Conservation (phyloP, 2,113 vertebrate species). For the Heterotis niloticus region DNA sequence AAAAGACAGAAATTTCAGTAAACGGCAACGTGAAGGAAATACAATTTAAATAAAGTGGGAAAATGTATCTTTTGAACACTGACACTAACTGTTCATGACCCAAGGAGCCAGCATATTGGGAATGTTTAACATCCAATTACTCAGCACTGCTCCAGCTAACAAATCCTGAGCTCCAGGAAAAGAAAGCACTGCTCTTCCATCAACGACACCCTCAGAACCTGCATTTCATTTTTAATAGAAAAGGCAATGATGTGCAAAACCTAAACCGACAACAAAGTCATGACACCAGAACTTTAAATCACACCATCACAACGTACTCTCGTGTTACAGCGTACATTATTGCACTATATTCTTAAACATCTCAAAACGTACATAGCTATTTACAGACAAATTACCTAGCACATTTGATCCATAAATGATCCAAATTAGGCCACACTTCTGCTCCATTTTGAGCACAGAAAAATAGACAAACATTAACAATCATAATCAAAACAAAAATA, state of each 20-base stretch:
- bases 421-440: background rate
- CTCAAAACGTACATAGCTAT: background rate
- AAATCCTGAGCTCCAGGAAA: too few relatives aligned
- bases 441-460: background rate
- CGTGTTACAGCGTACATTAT: slow-evolving; percentile 1
- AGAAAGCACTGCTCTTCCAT: too few relatives aligned
- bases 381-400: background rate
- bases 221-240: background rate
- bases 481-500: background rate
- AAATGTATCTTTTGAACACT: too few relatives aligned
- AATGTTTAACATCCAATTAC: too few relatives aligned
- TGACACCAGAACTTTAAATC: background rate
- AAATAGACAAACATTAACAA: background rate
- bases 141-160: too few relatives aligned
- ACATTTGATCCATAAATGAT: background rate
- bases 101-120: too few relatives aligned
- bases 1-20: too few relatives aligned
- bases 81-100: too few relatives aligned
- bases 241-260: background rate
- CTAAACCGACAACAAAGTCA: background rate
- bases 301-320: background rate
- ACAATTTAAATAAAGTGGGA: too few relatives aligned
- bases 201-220: too few relatives aligned
- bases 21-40: too few relatives aligned
- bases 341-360: background rate